Evolutionary conservation across 1,140 invertebrate species (phyloP).

Genomic region (Ostrea denselamellosa): DNA sequence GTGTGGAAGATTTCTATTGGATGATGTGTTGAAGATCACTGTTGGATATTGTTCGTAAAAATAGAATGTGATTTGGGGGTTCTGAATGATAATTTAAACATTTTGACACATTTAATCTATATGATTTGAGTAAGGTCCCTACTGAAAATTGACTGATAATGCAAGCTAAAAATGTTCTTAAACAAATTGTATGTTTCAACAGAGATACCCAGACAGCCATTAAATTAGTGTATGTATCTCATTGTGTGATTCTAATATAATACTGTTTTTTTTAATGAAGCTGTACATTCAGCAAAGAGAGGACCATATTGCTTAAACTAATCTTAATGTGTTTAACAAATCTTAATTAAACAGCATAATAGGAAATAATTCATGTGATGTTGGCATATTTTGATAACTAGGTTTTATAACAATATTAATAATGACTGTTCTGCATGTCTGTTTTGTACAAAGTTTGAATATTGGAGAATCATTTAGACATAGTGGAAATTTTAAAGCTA

Average conservation of each 20-base stretch:
- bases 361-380: too few relatives aligned
- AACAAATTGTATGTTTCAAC: background rate
- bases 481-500: too few relatives aligned
- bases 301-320: background rate
- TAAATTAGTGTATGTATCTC: background rate
- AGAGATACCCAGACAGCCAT: constrained; percentile 18
- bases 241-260: background rate
- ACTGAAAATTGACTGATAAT: too few relatives aligned
- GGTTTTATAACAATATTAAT: background rate
- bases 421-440: background rate
- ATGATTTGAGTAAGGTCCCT: too few relatives aligned
- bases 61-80: too few relatives aligned
- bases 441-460: background rate
- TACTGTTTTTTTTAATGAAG: background rate
- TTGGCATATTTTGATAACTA: background rate
- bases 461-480: background rate
- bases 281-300: background rate
- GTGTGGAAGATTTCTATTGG: too few relatives aligned
- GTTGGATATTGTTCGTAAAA: too few relatives aligned
- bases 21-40: too few relatives aligned
- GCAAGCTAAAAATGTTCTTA: background rate
- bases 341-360: too few relatives aligned
- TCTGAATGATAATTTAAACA: too few relatives aligned
- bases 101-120: too few relatives aligned
- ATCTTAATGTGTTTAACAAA: background rate